Evolutionary conservation across 2,888 invertebrate genomes (phyloP), one percentile per base, ranked within the genome.

Genomic region (Ariolimax columbianus): DNA sequence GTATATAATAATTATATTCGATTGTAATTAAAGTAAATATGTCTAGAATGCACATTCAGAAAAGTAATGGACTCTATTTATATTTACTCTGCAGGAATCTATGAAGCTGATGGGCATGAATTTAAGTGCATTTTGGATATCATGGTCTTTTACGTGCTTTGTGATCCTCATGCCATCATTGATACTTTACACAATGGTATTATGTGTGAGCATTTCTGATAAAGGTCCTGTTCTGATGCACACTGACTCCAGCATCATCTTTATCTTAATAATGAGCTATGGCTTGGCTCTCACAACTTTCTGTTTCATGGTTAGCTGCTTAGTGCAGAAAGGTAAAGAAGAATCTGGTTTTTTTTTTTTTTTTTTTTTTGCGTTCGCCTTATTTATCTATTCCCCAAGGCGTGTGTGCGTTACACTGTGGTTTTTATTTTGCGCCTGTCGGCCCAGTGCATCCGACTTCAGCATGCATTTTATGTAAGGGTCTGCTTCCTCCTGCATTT

Each of bases 101-200:
- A 97, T 97, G 97, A 97, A 97, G 95, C 97, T 97, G 94, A 97
- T 97, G 96, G 98, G 98, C 4, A 94, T 97, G 40, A 95, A 96
- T 40, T 96, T 96, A 70, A 97, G 96, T 96, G 94, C 97, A 88
- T 96, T 97, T 91, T 97, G 97, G 97, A 93, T 95, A 0, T 97
- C 97, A 2, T 97, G 97, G 97, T 97, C 97, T 93, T 94, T 96
- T 55, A 97, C 97, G 92, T 96, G 96, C 78, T 96, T 97, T 88
- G 89, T 96, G 7, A 96, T 96, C 91, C 95, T 97, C 83, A 89
- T 96, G 0, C 91, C 96, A 51, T 95, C 96, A 0, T 94, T 96
- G 0, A 89, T 95, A 11, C 84, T 95, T 26, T 94, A 94, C 86
- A 93, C 94, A 0, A 40, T 94, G 26, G 88, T 95, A 23, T 90